phyloP scores from a whole-genome alignment of 64 coral and sea anemone genomes.

The Pocillopora damicornis region DNA sequence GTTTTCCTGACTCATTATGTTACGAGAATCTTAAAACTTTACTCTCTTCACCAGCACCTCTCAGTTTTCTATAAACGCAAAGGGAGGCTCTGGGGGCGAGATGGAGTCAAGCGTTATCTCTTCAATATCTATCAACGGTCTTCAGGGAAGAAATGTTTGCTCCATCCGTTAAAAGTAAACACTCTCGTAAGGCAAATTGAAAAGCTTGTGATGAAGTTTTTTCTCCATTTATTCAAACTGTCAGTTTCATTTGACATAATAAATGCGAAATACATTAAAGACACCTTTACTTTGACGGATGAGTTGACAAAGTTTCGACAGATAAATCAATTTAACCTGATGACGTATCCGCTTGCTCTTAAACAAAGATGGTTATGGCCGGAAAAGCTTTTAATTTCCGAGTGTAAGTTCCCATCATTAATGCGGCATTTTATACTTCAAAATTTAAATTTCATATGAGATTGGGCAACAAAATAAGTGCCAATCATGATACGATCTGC shows the following conservation, averaged over 20 bases:
- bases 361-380: neutral
- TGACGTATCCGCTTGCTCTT: neutral
- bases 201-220: neutral
- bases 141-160: neutral
- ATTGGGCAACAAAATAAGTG: neutral
- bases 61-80: no score
- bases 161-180: neutral
- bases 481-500: no score
- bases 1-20: no score
- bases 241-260: neutral
- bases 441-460: neutral
- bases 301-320: neutral
- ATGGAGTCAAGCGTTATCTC: no score
- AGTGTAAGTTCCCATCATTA: neutral
- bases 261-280: neutral
- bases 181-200: neutral
- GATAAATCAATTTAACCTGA: neutral
- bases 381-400: neutral
- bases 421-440: neutral
- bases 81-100: no score
- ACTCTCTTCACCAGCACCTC: no score
- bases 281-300: neutral
- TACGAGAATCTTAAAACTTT: no score
- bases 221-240: neutral
- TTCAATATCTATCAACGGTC: neutral